Evolutionary conservation across 2,888 invertebrate genomes (phyloP).

Genomic region (Perizoma flavofasciatum): DNA sequence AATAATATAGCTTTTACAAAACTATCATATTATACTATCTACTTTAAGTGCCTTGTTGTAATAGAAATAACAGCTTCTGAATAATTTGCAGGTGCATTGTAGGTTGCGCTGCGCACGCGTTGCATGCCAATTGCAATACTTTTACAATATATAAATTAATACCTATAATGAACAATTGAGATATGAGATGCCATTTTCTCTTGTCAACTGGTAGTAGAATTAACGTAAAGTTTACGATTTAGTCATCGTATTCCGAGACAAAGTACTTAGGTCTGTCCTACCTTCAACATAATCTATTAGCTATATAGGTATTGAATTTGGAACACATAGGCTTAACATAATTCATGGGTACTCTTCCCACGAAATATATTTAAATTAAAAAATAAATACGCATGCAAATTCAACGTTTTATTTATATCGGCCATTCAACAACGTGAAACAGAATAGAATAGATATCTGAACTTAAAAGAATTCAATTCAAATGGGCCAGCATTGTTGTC

Average conservation of each 20-base stretch:
- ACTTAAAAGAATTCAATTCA: slow-evolving; percentile 74
- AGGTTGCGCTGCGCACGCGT: not conserved
- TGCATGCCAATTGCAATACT: not conserved
- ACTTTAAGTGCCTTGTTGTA: no score
- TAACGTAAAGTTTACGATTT: no score
- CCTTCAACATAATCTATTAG: no score
- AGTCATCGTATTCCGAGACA: no score
- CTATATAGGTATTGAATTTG: not conserved
- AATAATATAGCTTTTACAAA: no score
- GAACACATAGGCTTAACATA: slow-evolving; percentile 5
- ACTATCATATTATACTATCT: no score
- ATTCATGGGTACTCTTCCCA: slow-evolving; percentile 27
- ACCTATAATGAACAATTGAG: no score
- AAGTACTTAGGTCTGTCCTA: no score
- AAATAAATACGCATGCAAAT: slow-evolving; percentile 39
- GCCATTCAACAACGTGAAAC: slow-evolving; percentile 53
- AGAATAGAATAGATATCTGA: slow-evolving; percentile 53
- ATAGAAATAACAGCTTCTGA: slow-evolving; percentile 4
- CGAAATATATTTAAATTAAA: slow-evolving; percentile 37
- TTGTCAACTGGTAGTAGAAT: no score
- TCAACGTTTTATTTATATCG: slow-evolving; percentile 34
- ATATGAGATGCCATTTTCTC: no score
- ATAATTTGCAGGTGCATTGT: slow-evolving; percentile 19
- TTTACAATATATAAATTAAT: no score
- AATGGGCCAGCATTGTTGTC: slow-evolving; percentile 78